Evolutionary conservation across 23 tunicate genomes (phyloP).

Genomic region (Phallusia fumigata): DNA sequence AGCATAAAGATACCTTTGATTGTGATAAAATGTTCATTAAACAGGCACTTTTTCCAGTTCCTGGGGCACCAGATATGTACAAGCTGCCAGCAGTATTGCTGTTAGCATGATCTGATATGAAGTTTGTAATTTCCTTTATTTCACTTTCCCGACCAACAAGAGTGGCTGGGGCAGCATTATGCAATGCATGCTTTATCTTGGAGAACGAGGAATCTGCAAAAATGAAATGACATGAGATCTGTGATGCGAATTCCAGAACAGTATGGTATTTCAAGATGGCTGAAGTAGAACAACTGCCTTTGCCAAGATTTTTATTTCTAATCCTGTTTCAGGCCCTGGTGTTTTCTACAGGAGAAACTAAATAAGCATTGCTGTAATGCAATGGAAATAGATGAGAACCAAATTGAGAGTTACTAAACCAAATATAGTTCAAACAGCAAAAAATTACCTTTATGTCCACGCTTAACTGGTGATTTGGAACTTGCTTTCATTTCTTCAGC

Average conservation of each 20-base stretch:
- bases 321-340: too few species aligned
- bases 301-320: too few species aligned
- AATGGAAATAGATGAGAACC: too few species aligned
- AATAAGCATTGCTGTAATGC: too few species aligned
- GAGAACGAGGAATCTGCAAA: constrained; percentile 21
- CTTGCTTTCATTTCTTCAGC: neutral
- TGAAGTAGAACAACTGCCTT: too few species aligned
- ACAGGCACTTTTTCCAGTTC: constrained; percentile 97
- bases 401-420: too few species aligned
- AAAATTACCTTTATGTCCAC: neutral
- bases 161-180: constrained; percentile 48
- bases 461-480: neutral
- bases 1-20: constrained; percentile 25
- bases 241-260: too few species aligned
- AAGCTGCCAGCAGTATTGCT: constrained; percentile 44
- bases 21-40: constrained; percentile 31
- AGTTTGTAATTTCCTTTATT: constrained; percentile 38
- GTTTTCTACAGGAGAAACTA: too few species aligned
- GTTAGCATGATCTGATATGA: constrained; percentile 30
- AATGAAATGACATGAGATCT: neutral
- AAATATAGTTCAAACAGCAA: neutral
- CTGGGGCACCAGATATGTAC: constrained; percentile 96
- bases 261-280: too few species aligned
- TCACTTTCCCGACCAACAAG: constrained; percentile 70
- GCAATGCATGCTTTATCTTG: constrained; percentile 51